Base-by-base conservation (phyloP, 2,797 vertebrate genomes). In the Sciurus vulgaris region DNA sequence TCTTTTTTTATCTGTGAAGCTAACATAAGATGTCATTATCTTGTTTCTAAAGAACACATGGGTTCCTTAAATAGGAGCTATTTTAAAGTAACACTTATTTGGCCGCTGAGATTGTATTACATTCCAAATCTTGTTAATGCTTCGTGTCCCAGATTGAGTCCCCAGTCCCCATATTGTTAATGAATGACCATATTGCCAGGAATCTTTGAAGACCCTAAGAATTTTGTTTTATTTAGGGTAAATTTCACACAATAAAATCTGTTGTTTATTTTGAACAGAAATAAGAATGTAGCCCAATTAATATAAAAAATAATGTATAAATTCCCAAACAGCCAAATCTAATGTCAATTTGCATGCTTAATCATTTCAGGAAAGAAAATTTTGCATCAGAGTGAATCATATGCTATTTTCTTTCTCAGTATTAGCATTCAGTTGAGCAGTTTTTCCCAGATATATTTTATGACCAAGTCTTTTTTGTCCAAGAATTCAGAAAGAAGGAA, bases 21-120 rank as follows among this genome's bases (percentile, higher is more conserved):
- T 92, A 51, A 93, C 41, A 82, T 13, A 88, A 76, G 33, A 77
- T 85, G 22, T 74, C 83, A n/a, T 93, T 85, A 79, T 47, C 35
- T 69, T 87, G 3, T 54, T 59, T 41, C 51, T 59, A 56, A 87
- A 69, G n/a, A 70, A 74, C 49, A 44, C 30, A 54, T 41, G 35
- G 18, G 9, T 85, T 91, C 88, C 77, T 96, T 85, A 91, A 88
- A 70, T 44, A 63, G 28, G 14, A 96, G 20, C 38, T 84, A 67
- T 94, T 96, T 70, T 67, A 83, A 96, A 92, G 35, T 28, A 95
- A 81, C 54, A 89, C 30, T 78, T 72, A 70, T 59, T 94, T 93
- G 44, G 67, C 54, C 74, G 20, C 61, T 61, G 41, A 30, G 77
- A 96, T 74, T 81, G 22, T 47, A 81, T 89, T 79, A 51, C 54